Evolutionary conservation across 1,140 invertebrate genomes (phyloP).

Genomic region (Hypothenemus hampei): DNA sequence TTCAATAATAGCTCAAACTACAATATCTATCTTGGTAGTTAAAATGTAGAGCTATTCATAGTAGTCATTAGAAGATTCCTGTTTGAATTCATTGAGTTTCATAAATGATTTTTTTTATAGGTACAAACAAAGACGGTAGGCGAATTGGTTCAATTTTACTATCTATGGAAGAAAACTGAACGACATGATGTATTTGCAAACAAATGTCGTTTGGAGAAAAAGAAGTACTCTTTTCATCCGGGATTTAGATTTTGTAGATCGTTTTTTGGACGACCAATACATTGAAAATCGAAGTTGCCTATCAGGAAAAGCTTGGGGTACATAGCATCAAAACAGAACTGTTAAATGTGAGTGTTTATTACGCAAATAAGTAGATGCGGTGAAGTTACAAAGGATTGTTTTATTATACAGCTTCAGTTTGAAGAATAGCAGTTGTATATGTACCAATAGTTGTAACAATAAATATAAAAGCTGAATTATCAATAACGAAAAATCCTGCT

Average conservation of each 20-base stretch:
- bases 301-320: too few species aligned
- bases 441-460: neutral
- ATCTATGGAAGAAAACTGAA: conserved; percentile 98
- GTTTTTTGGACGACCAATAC: conserved; percentile 79
- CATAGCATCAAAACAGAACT: too few species aligned
- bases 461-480: neutral
- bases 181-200: conserved; percentile 89
- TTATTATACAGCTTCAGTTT: too few species aligned
- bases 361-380: too few species aligned
- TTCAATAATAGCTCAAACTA: too few species aligned
- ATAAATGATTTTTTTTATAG: conserved; percentile 47
- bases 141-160: conserved; percentile 97
- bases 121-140: conserved; percentile 91
- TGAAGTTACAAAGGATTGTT: too few species aligned
- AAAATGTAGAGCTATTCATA: too few species aligned
- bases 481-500: neutral
- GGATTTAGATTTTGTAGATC: conserved; percentile 81
- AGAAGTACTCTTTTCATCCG: conserved; percentile 81
- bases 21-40: too few species aligned
- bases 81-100: too few species aligned
- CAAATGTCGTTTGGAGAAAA: conserved; percentile 77
- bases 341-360: too few species aligned
- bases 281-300: too few species aligned
- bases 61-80: too few species aligned
- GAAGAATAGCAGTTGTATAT: neutral